Evolutionary conservation across 1,140 invertebrate genomes (phyloP), one percentile per base, ranked within the genome.

Genomic region (Leguminivora glycinivorella): DNA sequence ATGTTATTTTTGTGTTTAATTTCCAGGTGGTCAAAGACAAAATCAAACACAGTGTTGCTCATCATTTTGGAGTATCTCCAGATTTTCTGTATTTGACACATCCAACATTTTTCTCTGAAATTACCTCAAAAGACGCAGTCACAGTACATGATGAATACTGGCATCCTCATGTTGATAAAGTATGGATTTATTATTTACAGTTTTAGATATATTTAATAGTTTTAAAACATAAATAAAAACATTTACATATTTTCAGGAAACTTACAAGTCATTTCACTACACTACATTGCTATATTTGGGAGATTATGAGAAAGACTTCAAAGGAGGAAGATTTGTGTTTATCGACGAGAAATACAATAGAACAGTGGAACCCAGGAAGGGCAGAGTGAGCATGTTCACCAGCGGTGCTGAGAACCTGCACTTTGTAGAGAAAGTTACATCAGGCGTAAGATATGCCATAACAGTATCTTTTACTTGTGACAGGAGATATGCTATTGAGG

Each of bases 391-490:
- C 14, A 95, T 96, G 88, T 98, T 98, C 81, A 97, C 97, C 4
- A 97, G 97, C 56, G 97, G 97, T 14, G 94, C 93, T 43, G 97
- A 98, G 92, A 98, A 98, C 91, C 78, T 93, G 14, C 96, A 98
- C 90, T 94, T 92, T 86, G 95, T 98, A n/a, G 96, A 98, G 91
- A 94, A 93, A 86, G 95, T 98, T 1, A 93, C 90, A 5, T 93
- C 93, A 26, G 97, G 97, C 12, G 92, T 92, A 5, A 85, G 96
- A 81, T 97, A 95, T 89, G 96, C 96, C 2, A 92, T 97, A 47
- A 97, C 96, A 0, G 93, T 98, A 63, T 96, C 96, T 69, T 98
- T 98, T 84, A 97, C 96, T 4, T 98, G 97, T 92, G 94, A 98
- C 88, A 81, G 88, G 60, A 89, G 92, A 58, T 93, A 92, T 77